Evolutionary conservation across 2,113 vertebrate species (phyloP).

Genomic region (Micromys minutus): DNA sequence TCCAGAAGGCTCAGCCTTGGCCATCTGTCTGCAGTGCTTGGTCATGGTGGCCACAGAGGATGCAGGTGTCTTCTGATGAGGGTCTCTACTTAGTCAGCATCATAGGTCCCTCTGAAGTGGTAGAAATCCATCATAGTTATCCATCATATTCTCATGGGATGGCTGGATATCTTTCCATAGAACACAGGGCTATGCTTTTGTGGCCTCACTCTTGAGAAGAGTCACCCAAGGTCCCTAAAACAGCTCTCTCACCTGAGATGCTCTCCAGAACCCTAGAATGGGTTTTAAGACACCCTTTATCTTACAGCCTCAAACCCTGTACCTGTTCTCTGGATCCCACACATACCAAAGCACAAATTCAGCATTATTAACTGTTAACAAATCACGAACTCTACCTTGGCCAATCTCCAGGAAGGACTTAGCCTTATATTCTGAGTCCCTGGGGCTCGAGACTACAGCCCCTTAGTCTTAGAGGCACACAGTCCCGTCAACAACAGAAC

Average conservation of each 20-base stretch:
- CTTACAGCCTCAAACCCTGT: background rate
- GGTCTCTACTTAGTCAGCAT: background rate
- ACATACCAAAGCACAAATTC: background rate
- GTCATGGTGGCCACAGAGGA: background rate
- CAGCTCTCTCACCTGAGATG: background rate
- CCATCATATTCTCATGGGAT: background rate
- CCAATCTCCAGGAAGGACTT: background rate
- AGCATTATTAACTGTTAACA: rapidly evolving
- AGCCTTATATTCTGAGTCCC: background rate
- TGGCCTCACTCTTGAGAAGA: background rate
- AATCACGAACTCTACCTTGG: background rate
- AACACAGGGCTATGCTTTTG: background rate
- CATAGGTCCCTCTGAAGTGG: background rate
- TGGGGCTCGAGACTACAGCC: background rate
- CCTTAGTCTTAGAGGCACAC: background rate
- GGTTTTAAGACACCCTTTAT: background rate
- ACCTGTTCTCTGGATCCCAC: background rate
- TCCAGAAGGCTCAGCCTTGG: background rate
- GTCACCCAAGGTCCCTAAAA: background rate
- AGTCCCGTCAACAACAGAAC: background rate
- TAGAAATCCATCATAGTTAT: background rate
- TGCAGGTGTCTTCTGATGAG: background rate
- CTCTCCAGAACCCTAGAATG: background rate
- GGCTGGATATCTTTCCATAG: background rate
- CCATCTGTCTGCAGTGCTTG: background rate